Evolutionary conservation across 2,888 invertebrate species (phyloP).

Genomic region (Eudasyphora cyanicolor): DNA sequence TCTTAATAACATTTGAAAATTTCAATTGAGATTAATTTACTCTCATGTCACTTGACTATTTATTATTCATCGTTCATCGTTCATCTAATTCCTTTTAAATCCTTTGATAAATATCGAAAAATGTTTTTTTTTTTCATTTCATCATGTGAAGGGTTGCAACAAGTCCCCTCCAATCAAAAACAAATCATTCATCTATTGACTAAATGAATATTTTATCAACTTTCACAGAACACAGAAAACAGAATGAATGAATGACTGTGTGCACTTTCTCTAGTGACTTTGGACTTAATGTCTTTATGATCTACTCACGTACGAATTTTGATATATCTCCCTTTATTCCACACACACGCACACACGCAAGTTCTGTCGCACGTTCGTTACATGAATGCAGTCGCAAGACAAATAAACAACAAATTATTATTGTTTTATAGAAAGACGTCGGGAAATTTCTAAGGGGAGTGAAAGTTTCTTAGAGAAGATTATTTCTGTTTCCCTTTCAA

Average conservation of each 20-base stretch:
- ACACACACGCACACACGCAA: too few species aligned
- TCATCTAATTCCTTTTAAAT: too few species aligned
- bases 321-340: not conserved
- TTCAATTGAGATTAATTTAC: too few species aligned
- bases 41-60: too few species aligned
- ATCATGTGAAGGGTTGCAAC: not conserved
- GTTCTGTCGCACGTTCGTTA: not conserved
- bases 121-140: too few species aligned
- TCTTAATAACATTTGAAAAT: too few species aligned
- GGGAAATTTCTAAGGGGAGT: too few species aligned
- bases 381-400: not conserved
- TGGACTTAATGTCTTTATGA: conserved; percentile 25
- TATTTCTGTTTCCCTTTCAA: too few species aligned
- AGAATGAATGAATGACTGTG: not conserved
- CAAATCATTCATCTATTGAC: not conserved
- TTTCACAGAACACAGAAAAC: too few species aligned
- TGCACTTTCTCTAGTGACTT: conserved; percentile 12
- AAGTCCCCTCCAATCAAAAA: not conserved
- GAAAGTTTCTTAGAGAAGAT: too few species aligned
- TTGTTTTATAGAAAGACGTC: not conserved
- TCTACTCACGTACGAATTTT: not conserved
- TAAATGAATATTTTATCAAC: not conserved
- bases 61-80: too few species aligned
- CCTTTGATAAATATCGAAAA: too few species aligned
- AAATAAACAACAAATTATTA: conserved; percentile 8